Evolutionary conservation across 2,113 vertebrate genomes (phyloP), one percentile per base, ranked within the genome.

Genomic region (Oryzias woworae): DNA sequence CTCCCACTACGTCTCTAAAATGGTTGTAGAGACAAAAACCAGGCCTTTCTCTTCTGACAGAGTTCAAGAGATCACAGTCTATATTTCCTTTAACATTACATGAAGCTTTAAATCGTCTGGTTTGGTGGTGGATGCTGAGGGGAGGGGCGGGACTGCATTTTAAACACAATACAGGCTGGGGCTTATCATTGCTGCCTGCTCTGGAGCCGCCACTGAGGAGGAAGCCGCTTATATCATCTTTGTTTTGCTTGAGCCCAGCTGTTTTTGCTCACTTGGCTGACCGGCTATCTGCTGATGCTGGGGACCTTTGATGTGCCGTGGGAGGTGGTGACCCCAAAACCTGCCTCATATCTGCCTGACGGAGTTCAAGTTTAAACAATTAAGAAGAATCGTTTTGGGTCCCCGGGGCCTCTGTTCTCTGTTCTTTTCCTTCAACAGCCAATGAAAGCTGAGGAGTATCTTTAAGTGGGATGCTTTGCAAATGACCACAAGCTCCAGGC

Each of bases 351-450:
- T 86, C 83, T 60, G 63, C 49, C 62, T 46, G 47, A 47, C 53
- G 58, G 83, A 87, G 88, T 89, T 90, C 86, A 89, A 87, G 81
- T 87, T 87, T 84, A 84, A 86, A 87, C 77, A 87, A 82, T 71
- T 78, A 53, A 73, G 48, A 74, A 55, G 42, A 59, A 66, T 66
- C 78, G 52, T 58, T 83, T 76, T 79, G 66, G 57, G 79, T 63
- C 50, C 23, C 28, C 17, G 14, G 45, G 52, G 48, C 48, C 82
- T 77, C 64, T 74, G 77, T 49, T 83, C 63, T 54, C 56, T 58
- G 64, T 62, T 74, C 50, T 57, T 45, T 58, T 66, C 66, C 47
- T 47, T 17, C 53, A 50, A 42, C 16, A 62, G 75, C 55, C 61
- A 62, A 60, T 67, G 52, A 75, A 69, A 77, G 57, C 57, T 17